Percentiles rank a stretch among this genome's conserved stretches.
Conservation (phyloP, 2,113 vertebrate genomes). For the Crotalus horridus region DNA sequence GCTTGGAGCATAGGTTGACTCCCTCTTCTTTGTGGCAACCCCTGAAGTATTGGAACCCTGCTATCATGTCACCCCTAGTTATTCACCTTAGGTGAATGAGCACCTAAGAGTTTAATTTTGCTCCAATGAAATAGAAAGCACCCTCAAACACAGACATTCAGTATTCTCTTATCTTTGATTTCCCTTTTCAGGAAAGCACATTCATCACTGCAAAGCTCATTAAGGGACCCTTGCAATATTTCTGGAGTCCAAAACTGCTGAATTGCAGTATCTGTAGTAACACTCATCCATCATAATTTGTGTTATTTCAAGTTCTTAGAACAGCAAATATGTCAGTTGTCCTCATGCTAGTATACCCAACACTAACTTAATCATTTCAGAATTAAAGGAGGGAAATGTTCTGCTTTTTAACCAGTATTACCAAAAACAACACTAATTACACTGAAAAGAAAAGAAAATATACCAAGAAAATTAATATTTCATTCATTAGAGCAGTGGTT, state of each 20-base stretch:
- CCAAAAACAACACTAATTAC: not conserved
- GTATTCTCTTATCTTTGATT: not conserved
- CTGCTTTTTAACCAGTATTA: not conserved
- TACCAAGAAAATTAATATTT: not conserved
- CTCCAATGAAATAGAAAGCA: not conserved
- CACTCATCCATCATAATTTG: not conserved
- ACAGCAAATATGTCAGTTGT: not conserved
- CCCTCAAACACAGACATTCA: not conserved
- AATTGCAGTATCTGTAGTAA: not conserved
- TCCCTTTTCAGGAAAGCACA: not conserved
- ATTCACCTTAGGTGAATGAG: not conserved
- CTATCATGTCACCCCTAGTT: no score
- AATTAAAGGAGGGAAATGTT: not conserved
- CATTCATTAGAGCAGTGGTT: no score
- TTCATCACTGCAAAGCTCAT: not conserved
- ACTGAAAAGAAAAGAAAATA: not conserved
- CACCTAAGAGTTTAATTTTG: not conserved
- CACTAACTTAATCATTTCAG: not conserved
- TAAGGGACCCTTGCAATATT: not conserved
- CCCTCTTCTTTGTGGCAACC: no score
- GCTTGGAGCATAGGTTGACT: no score
- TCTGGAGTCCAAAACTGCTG: not conserved
- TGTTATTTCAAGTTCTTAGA: not conserved
- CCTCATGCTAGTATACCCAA: not conserved
- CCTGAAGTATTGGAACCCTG: no score